Base-by-base conservation (phyloP, 2,888 invertebrate species). In the Opisthograptis luteolata region DNA sequence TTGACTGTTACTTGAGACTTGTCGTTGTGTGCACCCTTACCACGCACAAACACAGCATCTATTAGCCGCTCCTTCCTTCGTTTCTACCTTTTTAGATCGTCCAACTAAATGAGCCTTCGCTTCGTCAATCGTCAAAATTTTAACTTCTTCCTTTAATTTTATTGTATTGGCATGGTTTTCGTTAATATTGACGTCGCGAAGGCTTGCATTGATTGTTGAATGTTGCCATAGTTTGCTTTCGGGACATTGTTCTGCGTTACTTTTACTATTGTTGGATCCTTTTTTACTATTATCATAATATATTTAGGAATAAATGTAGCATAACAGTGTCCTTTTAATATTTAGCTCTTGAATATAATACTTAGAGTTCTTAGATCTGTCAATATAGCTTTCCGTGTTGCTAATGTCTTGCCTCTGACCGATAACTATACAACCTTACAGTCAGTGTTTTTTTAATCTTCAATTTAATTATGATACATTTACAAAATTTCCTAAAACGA, bases 21-120 rank as follows among this genome's bases (percentile, higher is more conserved):
- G 58, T 81, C 73, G 70, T 81, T 85, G 84, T 88, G 82, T 87
- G 87, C 89, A 89, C 89, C 71, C 73, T 73, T 79, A 82, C 80
- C 70, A 70, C 72, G 87, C 87, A 87, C 84, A 80, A 73, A 78
- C 81, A 83, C 79, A 62, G 80, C 84, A 83, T 81, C 74, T 82
- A 72, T 75, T 88, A 88, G 87, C 71, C 87, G 88, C 89, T 89
- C 89, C 89, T 90, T 87, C 85, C 87, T 91, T 85, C 88, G 85
- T 87, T 84, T 81, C 57, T 60, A 86, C 84, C 87, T 88, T 89
- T 88, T 74, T 87, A 88, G 89, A 86, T 89, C 90, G 89, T 90
- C 88, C 88, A 87, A 87, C 84, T 84, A 80, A 73, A 50, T 59
- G 71, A 73, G 81, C 79, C 79, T 76, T 77, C 76, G 71, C 70